Percentiles rank a stretch among this genome's conserved stretches.
Evolutionary conservation across 2,113 vertebrate genomes (phyloP).

Genomic region (Onychostruthus taczanowskii): DNA sequence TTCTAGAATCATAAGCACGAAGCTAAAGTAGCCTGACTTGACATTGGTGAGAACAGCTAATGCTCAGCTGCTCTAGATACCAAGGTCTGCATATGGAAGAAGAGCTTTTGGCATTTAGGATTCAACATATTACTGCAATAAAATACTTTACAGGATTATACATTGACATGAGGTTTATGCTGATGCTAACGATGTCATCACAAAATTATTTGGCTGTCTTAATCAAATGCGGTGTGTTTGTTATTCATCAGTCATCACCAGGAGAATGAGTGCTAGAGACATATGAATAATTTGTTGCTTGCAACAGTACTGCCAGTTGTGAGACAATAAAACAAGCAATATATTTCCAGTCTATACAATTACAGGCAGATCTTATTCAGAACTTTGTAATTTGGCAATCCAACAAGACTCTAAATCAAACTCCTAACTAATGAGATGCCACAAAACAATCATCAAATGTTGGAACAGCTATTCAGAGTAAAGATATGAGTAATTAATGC

Average conservation of each 20-base stretch:
- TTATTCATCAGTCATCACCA: neutral
- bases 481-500: slow-evolving; percentile 62
- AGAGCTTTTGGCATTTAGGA: neutral
- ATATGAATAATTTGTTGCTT: neutral
- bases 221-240: neutral
- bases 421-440: slow-evolving; percentile 25
- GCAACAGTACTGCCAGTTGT: neutral
- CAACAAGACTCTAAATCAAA: slow-evolving; percentile 43
- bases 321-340: neutral
- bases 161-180: rapidly evolving
- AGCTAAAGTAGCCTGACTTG: neutral
- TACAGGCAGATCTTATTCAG: slow-evolving; percentile 4
- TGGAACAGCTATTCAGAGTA: slow-evolving; percentile 43
- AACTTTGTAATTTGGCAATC: slow-evolving; percentile 4
- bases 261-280: neutral
- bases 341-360: neutral
- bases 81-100: neutral
- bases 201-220: neutral
- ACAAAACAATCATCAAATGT: slow-evolving; percentile 48
- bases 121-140: neutral
- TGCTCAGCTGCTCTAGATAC: neutral
- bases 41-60: neutral
- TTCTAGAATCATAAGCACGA: neutral
- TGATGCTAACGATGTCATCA: neutral
- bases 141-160: neutral